phyloP scores from a whole-genome alignment of 1,140 invertebrate species.

The Ceratina australensis region DNA sequence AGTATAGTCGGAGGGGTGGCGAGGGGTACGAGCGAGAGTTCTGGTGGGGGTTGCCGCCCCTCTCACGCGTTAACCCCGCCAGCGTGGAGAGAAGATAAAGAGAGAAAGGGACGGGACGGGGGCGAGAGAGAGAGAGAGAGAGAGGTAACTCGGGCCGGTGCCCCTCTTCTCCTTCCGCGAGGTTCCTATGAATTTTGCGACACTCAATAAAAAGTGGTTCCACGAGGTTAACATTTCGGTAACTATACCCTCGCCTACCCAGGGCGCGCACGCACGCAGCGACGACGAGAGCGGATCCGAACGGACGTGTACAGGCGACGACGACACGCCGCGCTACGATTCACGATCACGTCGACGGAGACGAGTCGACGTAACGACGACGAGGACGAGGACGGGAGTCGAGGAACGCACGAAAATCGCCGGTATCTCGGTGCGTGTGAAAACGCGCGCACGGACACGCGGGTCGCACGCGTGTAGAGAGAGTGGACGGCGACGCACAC shows the following conservation, averaged over 20 bases:
- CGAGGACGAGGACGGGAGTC: neutral
- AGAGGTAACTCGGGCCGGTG: constrained; percentile 53
- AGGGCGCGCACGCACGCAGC: constrained; percentile 63
- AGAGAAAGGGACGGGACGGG: constrained; percentile 10
- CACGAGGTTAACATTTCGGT: constrained; percentile 81
- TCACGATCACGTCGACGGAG: neutral
- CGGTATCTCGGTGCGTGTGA: neutral
- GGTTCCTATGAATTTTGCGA: constrained; percentile 80
- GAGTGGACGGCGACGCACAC: constrained; percentile 17
- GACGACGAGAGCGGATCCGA: constrained; percentile 38
- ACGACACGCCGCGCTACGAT: neutral
- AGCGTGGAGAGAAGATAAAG: constrained; percentile 39
- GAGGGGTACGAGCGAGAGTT: constrained; percentile 37
- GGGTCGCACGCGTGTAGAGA: constrained; percentile 39
- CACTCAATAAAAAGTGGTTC: constrained; percentile 81
- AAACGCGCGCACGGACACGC: constrained; percentile 35
- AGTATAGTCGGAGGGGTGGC: constrained; percentile 55
- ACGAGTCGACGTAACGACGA: neutral
- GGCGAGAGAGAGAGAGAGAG: neutral
- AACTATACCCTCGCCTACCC: constrained; percentile 78
- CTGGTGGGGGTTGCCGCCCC: constrained; percentile 67
- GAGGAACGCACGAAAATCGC: too few relatives aligned
- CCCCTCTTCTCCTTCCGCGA: constrained; percentile 64
- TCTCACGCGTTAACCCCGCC: constrained; percentile 65
- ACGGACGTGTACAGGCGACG: constrained; percentile 21